Evolutionary conservation across 2,797 vertebrate species (phyloP).

Genomic region (Odontamblyopus rebecca): DNA sequence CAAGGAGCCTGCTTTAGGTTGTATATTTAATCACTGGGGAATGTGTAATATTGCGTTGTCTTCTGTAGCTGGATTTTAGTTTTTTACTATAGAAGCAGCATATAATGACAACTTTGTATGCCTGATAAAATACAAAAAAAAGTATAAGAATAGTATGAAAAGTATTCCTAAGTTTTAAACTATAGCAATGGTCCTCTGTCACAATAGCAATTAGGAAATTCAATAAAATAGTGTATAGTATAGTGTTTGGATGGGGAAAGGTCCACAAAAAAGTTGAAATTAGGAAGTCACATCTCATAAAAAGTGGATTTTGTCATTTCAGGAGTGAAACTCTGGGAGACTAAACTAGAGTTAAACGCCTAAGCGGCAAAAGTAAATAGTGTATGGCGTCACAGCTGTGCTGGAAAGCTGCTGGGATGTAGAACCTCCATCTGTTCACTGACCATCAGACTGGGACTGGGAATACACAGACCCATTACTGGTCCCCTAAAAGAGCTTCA

Average conservation of each 20-base stretch:
- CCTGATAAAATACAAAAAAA: neutral
- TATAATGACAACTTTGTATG: neutral
- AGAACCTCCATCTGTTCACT: constrained; percentile 5
- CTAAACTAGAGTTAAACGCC: neutral
- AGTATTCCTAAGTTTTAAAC: neutral
- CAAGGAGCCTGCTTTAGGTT: too few species aligned
- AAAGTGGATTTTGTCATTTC: neutral
- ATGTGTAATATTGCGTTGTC: neutral
- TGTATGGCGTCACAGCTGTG: constrained; percentile 7
- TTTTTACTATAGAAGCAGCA: neutral
- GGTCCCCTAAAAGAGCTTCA: constrained; percentile 8
- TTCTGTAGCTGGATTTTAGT: neutral
- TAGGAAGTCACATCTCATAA: neutral
- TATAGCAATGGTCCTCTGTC: neutral
- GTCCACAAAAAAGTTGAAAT: too few species aligned
- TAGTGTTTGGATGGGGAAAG: too few species aligned
- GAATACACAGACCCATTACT: constrained; percentile 7
- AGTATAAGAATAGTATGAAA: neutral
- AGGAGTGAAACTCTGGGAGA: neutral
- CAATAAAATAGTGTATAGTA: neutral
- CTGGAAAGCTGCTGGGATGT: neutral
- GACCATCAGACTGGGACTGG: constrained; percentile 4
- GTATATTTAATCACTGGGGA: neutral
- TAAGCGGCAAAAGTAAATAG: neutral
- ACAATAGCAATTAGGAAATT: neutral